A percentile compares a stretch with the other conserved stretches of the same genome.
Conservation (phyloP, 2,113 vertebrate species). For the Saimiri boliviensis region DNA sequence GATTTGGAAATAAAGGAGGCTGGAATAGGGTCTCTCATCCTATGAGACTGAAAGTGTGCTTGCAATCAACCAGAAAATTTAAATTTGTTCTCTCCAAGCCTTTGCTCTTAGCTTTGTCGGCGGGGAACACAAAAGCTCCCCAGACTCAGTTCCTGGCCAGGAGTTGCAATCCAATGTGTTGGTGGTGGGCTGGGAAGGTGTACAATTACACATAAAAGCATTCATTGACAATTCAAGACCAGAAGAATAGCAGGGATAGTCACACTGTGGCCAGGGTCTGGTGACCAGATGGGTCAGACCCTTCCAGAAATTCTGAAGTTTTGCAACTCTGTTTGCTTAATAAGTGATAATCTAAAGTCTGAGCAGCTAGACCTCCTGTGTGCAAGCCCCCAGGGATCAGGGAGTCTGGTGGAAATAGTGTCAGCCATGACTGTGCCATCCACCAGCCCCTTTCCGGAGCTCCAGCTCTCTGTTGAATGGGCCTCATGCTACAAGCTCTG, state of each 20-base stretch:
- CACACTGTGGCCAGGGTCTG: background rate
- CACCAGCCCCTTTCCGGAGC: fast-evolving
- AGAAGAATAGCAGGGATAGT: background rate
- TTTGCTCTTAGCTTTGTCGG: background rate
- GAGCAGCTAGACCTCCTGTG: background rate
- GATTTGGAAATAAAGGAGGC: background rate
- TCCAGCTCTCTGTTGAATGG: background rate
- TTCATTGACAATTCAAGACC: background rate
- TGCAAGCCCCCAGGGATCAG: background rate
- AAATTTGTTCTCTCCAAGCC: background rate
- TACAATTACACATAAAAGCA: background rate
- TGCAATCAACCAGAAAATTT: background rate
- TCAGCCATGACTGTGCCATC: background rate
- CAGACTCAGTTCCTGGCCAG: background rate
- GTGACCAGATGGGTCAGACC: background rate
- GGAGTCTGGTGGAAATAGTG: background rate
- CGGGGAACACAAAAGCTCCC: background rate
- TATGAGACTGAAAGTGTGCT: background rate
- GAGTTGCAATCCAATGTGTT: background rate
- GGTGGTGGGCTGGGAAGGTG: too few species aligned
- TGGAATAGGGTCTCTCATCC: background rate
- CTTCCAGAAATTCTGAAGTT: background rate
- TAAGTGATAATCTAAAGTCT: background rate
- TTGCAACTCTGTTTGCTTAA: background rate
- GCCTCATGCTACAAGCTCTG: background rate